A percentile compares a stretch with the other conserved stretches of the same genome.
These are phyloP conservation scores for Garrulus glandarius DNA, from an alignment of 2,797 vertebrate species.

Conservation along the genomic window DNA sequence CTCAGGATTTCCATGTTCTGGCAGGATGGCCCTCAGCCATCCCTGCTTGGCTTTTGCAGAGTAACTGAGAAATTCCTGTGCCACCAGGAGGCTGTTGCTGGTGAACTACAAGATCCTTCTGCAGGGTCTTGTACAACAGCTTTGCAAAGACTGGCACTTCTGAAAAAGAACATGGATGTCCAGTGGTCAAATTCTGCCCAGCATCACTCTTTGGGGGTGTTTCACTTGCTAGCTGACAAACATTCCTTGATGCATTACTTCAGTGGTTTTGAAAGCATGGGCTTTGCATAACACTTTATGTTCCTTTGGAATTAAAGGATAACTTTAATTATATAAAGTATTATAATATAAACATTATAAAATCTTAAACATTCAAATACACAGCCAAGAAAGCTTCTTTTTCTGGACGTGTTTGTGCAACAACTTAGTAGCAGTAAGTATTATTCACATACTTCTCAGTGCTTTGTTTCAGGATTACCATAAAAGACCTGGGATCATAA, in stretches of 20 bases:
- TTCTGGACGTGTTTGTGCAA: slow-evolving; percentile 1
- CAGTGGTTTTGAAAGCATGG: neutral
- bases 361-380: neutral
- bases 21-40: neutral
- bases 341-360: neutral
- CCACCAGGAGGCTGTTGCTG: neutral
- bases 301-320: neutral
- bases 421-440: neutral
- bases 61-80: neutral
- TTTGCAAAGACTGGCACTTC: neutral
- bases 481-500: slow-evolving; percentile 5
- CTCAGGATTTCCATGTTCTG: neutral
- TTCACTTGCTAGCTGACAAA: neutral
- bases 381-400: neutral
- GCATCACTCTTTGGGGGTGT: neutral
- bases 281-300: neutral
- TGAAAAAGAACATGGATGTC: neutral
- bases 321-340: neutral
- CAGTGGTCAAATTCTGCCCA: neutral
- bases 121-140: neutral
- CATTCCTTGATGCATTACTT: neutral
- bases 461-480: slow-evolving; percentile 36
- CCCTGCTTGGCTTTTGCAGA: neutral
- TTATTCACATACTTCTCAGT: slow-evolving; percentile 7
- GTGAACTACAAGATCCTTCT: neutral